These are phyloP conservation scores for human (Homo sapiens) DNA, from an alignment of 2,113 vertebrate species.

Conservation along the genomic window GRCh38 chr21:38216001-38216500, in stretches of 20 bases:
- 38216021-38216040: neutral
- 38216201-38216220: neutral
- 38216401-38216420: neutral
- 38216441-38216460: fast-evolving
- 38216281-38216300: neutral
- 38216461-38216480: neutral
- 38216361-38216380: neutral
- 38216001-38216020: no score
- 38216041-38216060: no score
- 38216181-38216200: neutral
- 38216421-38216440: neutral
- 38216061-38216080: no score
- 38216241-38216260: neutral
- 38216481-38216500: neutral
- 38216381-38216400: neutral
- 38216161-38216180: no score
- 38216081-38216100: neutral
- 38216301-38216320: neutral
- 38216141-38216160: no score
- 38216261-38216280: neutral
- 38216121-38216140: no score
- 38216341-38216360: no score
- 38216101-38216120: neutral
- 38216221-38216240: neutral
- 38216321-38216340: neutral